These are phyloP conservation scores for Rhineura floridana DNA, from an alignment of 2,113 vertebrate genomes.

Conservation along the genomic window DNA sequence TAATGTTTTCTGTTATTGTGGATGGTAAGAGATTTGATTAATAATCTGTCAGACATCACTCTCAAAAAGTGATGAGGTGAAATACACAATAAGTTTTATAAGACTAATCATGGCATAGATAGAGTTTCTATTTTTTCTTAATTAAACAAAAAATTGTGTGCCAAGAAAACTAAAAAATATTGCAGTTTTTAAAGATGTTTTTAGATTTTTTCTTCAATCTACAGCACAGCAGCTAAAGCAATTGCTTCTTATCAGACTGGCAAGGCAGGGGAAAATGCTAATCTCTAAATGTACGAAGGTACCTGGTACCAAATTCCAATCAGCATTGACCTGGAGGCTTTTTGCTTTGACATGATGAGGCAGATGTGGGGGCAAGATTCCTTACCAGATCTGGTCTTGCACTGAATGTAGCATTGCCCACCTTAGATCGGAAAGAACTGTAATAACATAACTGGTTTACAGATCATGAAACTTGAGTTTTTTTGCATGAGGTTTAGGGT, in stretches of 20 bases:
- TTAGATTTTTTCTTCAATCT: not conserved
- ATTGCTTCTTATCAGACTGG: not conserved
- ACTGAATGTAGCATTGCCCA: no score
- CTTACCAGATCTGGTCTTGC: no score
- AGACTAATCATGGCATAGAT: not conserved
- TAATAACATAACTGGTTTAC: no score
- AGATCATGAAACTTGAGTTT: no score
- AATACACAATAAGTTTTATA: not conserved
- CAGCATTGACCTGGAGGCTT: not conserved
- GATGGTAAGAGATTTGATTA: not conserved
- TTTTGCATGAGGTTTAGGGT: no score
- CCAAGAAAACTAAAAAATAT: not conserved
- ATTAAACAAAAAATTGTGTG: not conserved
- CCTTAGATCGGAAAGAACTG: no score
- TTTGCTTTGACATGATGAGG: not conserved
- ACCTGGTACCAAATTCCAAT: not conserved
- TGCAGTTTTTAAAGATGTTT: not conserved
- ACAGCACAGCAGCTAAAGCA: not conserved
- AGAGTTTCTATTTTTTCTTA: not conserved
- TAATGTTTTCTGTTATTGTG: not conserved
- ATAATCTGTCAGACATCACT: not conserved
- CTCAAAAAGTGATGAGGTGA: not conserved
- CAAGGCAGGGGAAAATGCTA: no score
- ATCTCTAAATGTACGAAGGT: not conserved
- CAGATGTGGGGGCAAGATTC: no score